Evolutionary conservation across 2,113 vertebrate genomes (phyloP), one percentile per base, ranked within the genome.

Genomic region (Heterocephalus glaber): DNA sequence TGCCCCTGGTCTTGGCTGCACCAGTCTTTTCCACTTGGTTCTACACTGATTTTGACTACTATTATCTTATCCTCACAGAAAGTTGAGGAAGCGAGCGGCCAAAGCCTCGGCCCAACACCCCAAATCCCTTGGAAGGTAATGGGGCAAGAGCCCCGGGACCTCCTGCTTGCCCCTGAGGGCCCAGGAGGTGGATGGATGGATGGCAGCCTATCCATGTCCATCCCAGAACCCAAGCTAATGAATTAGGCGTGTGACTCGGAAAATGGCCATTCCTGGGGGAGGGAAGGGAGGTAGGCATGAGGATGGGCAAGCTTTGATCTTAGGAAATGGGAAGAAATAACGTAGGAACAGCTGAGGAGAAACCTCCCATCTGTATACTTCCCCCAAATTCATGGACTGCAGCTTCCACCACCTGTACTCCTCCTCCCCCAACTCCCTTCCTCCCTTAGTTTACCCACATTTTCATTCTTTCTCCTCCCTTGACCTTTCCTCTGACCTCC

Each of bases 1-100:
- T 79, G 74, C 11, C 52, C 66, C 77, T 38, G 9, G 19, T 83
- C 74, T 90, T 77, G 68, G 66, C 47, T 74, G 58, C 76, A 60
- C 63, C 33, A 63, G 70, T 9, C 70, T 87, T 87, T 95, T 20
- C 91, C 60, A 82, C 88, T 74, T 85, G 70, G 56, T 79, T 93
- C 93, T 74, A 35, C 84, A 89, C 35, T 93, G 90, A 79, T 90
- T 90, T 77, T 97, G 96, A 97, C 24, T 90, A 33, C 89, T 91
- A 2, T 96, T 97, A 92, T 98, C 98, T 98, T 97, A 98, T 92
- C 98, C 98, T 98, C 68, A 61, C 99, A 99, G 99, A 99, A 95
- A 83, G 97, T 96, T 97, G 97, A 98, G 97, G 96, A 98, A 89
- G 93, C 88, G 49, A 28, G 87, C 94, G 1, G 97, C 97, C 95